Conservation (phyloP, 92 coral and sea anemone genomes). For the Siderastrea radians region DNA sequence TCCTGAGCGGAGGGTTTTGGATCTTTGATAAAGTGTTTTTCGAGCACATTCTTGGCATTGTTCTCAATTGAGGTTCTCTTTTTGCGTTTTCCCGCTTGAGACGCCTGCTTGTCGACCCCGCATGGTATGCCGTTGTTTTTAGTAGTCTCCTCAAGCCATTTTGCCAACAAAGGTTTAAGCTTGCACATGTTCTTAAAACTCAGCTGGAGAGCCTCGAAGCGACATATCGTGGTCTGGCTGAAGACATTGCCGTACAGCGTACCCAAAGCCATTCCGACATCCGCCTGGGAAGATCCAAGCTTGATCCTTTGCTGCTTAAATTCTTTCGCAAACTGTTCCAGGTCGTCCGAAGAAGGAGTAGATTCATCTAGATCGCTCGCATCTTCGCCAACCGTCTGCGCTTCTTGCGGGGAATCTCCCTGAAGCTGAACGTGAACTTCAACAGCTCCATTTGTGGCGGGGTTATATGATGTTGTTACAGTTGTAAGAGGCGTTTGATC, state of each 20-base stretch:
- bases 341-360: conserved; percentile 66
- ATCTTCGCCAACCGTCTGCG: not conserved
- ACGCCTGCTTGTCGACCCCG: conserved; percentile 32
- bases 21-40: conserved; percentile 54
- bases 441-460: not conserved
- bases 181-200: conserved; percentile 89
- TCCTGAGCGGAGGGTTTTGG: conserved; percentile 75
- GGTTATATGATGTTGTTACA: not conserved
- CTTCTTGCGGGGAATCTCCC: conserved; percentile 1
- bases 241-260: conserved; percentile 76
- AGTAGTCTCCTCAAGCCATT: conserved; percentile 78
- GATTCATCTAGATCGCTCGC: conserved; percentile 28
- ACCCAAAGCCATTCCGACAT: conserved; percentile 86
- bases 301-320: conserved; percentile 80
- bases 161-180: conserved; percentile 75
- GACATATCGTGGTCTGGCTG: conserved; percentile 87
- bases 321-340: conserved; percentile 83
- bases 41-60: conserved; percentile 64
- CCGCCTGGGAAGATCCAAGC: conserved; percentile 84
- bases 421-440: not conserved
- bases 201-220: conserved; percentile 88
- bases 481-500: conserved; percentile 7
- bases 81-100: conserved; percentile 67
- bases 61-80: conserved; percentile 75
- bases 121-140: conserved; percentile 37